These are phyloP conservation scores for Catharus minimus DNA, from an alignment of 2,113 vertebrate genomes.

Conservation along the genomic window DNA sequence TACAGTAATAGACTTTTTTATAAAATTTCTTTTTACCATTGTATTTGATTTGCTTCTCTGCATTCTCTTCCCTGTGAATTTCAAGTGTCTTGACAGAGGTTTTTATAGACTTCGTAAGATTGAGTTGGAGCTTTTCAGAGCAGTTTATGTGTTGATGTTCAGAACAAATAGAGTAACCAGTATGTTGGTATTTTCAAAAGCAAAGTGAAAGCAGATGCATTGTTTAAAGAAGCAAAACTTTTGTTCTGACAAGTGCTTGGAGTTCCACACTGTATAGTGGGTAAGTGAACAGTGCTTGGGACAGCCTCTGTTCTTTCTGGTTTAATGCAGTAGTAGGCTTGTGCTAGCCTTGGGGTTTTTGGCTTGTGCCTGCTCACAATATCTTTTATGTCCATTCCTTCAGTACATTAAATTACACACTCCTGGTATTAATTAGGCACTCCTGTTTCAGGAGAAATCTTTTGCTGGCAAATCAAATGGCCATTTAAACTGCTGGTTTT, in stretches of 20 bases:
- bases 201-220: not conserved
- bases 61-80: not conserved
- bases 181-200: not conserved
- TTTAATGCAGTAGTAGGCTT: not conserved
- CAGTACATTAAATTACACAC: not conserved
- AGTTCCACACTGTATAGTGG: accelerated
- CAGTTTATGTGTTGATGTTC: not conserved
- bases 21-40: not conserved
- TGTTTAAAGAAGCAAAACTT: not conserved
- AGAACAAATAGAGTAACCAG: not conserved
- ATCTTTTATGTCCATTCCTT: not conserved
- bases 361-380: not conserved
- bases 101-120: not conserved
- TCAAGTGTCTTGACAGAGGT: not conserved
- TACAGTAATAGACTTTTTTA: not conserved
- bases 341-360: not conserved
- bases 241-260: not conserved
- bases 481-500: not conserved
- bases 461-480: not conserved
- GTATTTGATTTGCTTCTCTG: not conserved
- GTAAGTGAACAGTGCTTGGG: not conserved
- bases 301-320: not conserved
- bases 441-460: not conserved
- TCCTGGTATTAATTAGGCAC: not conserved
- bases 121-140: not conserved